A percentile compares a stretch with the other conserved stretches of the same genome.
These are phyloP conservation scores for Helogale parvula DNA, from an alignment of 2,113 vertebrate species.

Conservation along the genomic window DNA sequence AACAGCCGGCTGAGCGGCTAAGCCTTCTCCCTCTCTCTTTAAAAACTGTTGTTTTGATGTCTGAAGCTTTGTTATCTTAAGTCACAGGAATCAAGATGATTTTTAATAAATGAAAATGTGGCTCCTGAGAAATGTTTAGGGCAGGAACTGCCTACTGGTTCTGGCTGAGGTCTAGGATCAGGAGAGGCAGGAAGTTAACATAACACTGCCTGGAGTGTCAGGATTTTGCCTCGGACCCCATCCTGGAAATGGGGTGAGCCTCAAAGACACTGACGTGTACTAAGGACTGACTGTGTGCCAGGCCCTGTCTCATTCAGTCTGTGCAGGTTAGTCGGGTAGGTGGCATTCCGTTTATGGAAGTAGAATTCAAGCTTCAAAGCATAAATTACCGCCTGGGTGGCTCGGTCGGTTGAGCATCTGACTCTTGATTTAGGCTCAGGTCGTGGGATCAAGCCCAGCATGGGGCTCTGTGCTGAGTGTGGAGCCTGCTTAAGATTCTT, in stretches of 20 bases:
- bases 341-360: not conserved
- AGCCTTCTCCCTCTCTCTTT: not conserved
- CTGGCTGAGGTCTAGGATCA: not conserved
- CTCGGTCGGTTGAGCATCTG: too few species aligned
- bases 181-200: not conserved
- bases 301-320: not conserved
- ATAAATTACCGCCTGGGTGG: not conserved
- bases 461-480: too few species aligned
- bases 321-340: not conserved
- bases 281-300: not conserved
- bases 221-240: not conserved
- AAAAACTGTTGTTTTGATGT: not conserved
- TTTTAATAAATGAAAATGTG: not conserved
- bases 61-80: constrained; percentile 50
- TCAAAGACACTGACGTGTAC: not conserved
- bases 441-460: too few species aligned
- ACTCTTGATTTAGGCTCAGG: too few species aligned
- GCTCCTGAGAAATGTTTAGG: not conserved
- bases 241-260: not conserved
- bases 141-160: not conserved
- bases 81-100: constrained; percentile 4
- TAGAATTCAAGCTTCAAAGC: not conserved
- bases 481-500: too few species aligned
- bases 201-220: not conserved
- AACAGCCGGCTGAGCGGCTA: not conserved